These are phyloP conservation scores for Holothuria scabra DNA, from an alignment of 53 echinoderm and acorn worm species.

Conservation along the genomic window DNA sequence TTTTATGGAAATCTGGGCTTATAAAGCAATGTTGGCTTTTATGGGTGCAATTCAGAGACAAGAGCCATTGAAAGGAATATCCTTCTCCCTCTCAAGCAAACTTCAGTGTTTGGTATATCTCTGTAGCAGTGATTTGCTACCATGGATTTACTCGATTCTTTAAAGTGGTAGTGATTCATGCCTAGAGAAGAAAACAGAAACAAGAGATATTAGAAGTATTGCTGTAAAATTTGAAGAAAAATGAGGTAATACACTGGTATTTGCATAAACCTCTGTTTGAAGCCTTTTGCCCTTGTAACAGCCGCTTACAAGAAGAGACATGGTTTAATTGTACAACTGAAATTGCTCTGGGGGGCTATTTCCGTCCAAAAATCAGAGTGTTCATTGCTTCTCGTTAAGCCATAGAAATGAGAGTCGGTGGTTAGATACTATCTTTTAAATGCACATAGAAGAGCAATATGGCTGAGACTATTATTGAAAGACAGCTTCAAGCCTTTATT, in stretches of 20 bases:
- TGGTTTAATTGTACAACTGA: constrained; percentile 30
- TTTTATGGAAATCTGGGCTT: constrained; percentile 52
- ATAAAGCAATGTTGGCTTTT: constrained; percentile 47
- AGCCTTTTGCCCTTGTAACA: constrained; percentile 1
- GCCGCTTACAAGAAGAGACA: constrained; percentile 19
- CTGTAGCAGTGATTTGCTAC: constrained; percentile 30
- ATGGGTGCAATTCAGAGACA: constrained; percentile 34
- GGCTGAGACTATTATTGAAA: constrained; percentile 40
- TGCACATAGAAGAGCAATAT: constrained; percentile 24
- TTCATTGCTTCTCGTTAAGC: constrained; percentile 29
- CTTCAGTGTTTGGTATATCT: not conserved
- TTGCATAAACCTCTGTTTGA: not conserved
- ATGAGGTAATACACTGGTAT: not conserved
- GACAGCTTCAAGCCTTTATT: constrained; percentile 50
- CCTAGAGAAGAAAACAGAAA: not conserved
- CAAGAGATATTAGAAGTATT: not conserved
- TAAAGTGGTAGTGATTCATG: constrained; percentile 35
- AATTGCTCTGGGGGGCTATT: constrained; percentile 45
- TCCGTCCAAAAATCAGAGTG: constrained; percentile 37
- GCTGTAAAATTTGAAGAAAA: not conserved
- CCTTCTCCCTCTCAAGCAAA: constrained; percentile 13
- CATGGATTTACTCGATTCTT: constrained; percentile 22
- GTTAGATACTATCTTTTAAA: constrained; percentile 42
- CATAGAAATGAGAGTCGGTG: constrained; percentile 22
- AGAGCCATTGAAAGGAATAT: constrained; percentile 26